Evolutionary conservation across 2,113 vertebrate genomes (phyloP), one percentile per base, ranked within the genome.

Genomic region (Microcebus griseorufus): DNA sequence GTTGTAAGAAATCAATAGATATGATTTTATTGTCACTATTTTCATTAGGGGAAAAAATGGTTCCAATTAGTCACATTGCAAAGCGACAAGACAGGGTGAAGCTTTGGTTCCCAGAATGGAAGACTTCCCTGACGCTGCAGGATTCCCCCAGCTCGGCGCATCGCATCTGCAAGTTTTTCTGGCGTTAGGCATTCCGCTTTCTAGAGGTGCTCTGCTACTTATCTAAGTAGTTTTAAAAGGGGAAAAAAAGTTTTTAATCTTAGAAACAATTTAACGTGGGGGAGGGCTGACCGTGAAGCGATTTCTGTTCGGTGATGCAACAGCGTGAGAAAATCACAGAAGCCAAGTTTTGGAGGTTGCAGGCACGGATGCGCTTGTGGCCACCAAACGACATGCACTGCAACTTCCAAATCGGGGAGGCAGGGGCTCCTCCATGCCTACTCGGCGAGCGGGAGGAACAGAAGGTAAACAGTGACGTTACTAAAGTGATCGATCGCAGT

Each of bases 11-110:
- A 87, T 72, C 65, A 55, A 29, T 1, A 60, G 64, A 23, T 70
- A 45, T 9, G 32, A 84, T 53, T 95, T 79, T 73, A 48, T 69
- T 42, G 67, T 62, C 60, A 81, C 32, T 55, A 45, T 79, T 94
- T 88, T 86, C 55, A 89, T 83, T 45, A 78, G 87, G 45, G 62
- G 62, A 58, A 86, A 90, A 79, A 83, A 84, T 2, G 32, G 34
- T 72, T 94, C 12, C 69, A 55, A 53, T 42, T 16, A 32, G 58
- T 62, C 90, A 58, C 9, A 93, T 84, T 72, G 39, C 39, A 79
- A 53, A 95, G 62, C n/a, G 72, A 82, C 2, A 9, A 13, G 55
- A 45, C 17, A 55, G 29, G 22, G 48, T 3, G 34, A 65, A 58
- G 27, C 18, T 13, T 67, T 16, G 23, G 70, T 94, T 85, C 29